Evolutionary conservation across 37 sponge, comb jelly and placozoan genomes (phyloP).

Genomic region (Crambe crambe): DNA sequence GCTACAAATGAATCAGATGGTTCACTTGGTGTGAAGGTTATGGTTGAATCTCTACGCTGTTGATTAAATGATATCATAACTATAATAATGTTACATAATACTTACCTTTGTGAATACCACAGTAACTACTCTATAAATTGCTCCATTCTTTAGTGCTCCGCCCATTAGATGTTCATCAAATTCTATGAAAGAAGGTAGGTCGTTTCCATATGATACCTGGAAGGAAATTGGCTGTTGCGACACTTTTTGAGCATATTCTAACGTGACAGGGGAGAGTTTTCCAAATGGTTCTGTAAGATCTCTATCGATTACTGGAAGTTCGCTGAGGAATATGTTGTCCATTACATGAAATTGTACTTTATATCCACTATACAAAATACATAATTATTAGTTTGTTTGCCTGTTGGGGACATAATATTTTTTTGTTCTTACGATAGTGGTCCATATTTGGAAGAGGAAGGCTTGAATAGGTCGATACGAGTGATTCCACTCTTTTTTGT

Average conservation of each 20-base stretch:
- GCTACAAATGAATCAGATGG: slow-evolving; percentile 27
- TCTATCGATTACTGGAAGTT: neutral
- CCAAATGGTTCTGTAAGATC: slow-evolving; percentile 7
- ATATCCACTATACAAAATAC: slow-evolving; percentile 20
- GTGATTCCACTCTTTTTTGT: neutral
- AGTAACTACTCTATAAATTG: slow-evolving; percentile 27
- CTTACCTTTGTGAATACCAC: slow-evolving; percentile 32
- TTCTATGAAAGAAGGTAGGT: neutral
- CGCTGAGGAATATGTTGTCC: neutral
- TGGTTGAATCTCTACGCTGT: neutral
- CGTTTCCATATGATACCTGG: neutral
- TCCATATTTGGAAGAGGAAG: slow-evolving; percentile 16
- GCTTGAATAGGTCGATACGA: neutral
- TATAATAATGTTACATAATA: neutral
- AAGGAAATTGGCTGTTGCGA: slow-evolving; percentile 11
- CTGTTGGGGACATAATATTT: neutral
- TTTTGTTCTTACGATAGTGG: slow-evolving; percentile 14
- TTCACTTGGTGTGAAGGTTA: slow-evolving; percentile 8
- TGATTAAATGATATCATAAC: neutral
- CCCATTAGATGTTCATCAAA: neutral
- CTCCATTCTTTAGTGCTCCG: slow-evolving; percentile 22
- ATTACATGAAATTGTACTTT: slow-evolving; percentile 33
- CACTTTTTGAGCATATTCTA: neutral
- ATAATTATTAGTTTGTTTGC: neutral
- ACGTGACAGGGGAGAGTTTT: neutral